These are phyloP conservation scores for Ceratosolen fusciceps DNA, from an alignment of 1,140 invertebrate genomes.

Conservation along the genomic window DNA sequence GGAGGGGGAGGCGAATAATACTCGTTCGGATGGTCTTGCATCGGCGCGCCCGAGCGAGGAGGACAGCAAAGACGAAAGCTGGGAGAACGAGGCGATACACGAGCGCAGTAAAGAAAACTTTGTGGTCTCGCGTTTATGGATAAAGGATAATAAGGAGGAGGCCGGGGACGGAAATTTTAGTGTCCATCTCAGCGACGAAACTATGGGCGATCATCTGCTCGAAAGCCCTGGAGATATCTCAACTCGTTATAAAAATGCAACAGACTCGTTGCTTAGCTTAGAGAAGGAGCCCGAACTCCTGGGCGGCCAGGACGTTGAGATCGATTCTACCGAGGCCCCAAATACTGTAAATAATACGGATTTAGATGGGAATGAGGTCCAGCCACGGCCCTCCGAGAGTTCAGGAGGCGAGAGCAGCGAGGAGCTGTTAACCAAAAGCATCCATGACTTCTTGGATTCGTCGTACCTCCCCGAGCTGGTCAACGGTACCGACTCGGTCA, in stretches of 20 bases:
- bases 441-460: slow-evolving; percentile 6
- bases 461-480: neutral
- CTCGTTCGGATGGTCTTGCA: neutral
- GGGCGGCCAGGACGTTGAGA: neutral
- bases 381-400: neutral
- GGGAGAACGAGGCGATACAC: slow-evolving; percentile 29
- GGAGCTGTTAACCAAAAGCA: slow-evolving; percentile 23
- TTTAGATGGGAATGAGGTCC: neutral
- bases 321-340: neutral
- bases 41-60: neutral
- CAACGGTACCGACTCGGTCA: too few species aligned
- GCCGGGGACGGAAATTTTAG: neutral
- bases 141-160: neutral
- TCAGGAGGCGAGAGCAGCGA: neutral
- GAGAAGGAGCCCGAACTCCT: neutral
- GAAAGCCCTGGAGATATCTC: too few species aligned
- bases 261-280: neutral
- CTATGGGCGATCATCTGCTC: neutral
- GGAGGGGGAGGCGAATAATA: neutral
- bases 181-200: neutral
- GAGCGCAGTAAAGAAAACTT: slow-evolving; percentile 12
- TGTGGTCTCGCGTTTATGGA: neutral
- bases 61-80: neutral
- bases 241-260: neutral
- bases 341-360: neutral